Base-by-base conservation (phyloP, 2,797 vertebrate species). In the Liparis tanakae region DNA sequence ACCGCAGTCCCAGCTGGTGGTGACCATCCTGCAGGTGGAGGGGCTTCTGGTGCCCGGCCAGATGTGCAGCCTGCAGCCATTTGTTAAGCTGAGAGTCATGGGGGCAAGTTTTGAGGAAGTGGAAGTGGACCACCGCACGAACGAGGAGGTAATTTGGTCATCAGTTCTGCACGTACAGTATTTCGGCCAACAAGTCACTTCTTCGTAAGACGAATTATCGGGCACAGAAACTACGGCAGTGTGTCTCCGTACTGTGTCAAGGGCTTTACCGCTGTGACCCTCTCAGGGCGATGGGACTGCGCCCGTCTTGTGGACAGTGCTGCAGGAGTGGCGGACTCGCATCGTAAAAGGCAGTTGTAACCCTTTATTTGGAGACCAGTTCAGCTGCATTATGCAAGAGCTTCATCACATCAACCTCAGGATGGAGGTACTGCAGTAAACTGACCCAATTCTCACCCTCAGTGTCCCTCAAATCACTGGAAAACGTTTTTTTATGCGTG, bases 331-430 rank as follows among this genome's bases (percentile, higher is more conserved):
- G 92, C 83, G 87, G 76, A 94, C 92, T 5, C 87, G 55, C 12
- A 76, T 91, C 20, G 92, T 95, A 72, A 95, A 93, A 81, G 90
- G 90, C 81, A 90, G 85, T 81, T 89, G 82, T 60, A 89, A 84
- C 67, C 92, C 94, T 55, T 67, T 79, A 55, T 96, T 94, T 83
- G 93, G 91, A 69, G 93, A 96, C 57, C 85, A 91, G 81, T 95
- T 95, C 79, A 91, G 85, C 82, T 95, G 85, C 44, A 63, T 78
- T 18, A 84, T 96, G 66, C 72, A 80, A 13, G 83, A 74, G 13
- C 74, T 92, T 61, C 67, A 86, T 22, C 87, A 71, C 57, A 80
- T 90, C 66, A 92, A 43, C 15, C 86, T 95, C 44, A 94, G 91
- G 73, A 88, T 95, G 83, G 92, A 95, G 91, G 93, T 95, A 62